Conservation (phyloP, 1,140 invertebrate genomes). For the Cryptotermes secundus region DNA sequence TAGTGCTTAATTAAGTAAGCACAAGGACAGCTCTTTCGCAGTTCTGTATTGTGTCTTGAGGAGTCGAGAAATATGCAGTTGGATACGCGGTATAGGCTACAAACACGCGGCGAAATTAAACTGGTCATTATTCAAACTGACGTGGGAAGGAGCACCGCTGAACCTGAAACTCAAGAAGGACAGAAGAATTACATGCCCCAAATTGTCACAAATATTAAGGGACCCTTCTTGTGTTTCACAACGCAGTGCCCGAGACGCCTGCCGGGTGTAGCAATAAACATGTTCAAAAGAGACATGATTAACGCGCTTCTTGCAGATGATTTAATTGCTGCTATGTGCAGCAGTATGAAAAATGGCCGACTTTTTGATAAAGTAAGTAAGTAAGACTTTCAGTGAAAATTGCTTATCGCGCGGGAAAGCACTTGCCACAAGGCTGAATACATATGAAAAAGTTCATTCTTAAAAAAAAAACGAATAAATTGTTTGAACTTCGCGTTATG, state of each 20-base stretch:
- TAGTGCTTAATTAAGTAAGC: too few relatives aligned
- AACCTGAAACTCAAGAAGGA: not conserved
- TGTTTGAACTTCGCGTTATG: not conserved
- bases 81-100: not conserved
- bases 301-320: not conserved
- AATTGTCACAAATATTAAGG: conserved; percentile 2
- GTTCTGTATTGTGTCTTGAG: too few relatives aligned
- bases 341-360: not conserved
- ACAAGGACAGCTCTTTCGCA: too few relatives aligned
- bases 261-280: not conserved
- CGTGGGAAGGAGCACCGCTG: not conserved
- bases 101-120: not conserved
- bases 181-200: not conserved
- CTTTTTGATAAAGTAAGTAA: not conserved
- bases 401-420: not conserved
- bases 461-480: not conserved
- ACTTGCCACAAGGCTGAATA: not conserved
- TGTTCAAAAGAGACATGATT: not conserved
- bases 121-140: not conserved
- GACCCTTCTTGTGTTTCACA: not conserved
- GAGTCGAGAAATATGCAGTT: too few relatives aligned
- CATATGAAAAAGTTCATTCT: not conserved
- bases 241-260: not conserved
- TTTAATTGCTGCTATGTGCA: not conserved
- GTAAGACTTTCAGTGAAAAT: not conserved